Conservation (phyloP, 2,888 invertebrate species). For the Vesta saturnalis region DNA sequence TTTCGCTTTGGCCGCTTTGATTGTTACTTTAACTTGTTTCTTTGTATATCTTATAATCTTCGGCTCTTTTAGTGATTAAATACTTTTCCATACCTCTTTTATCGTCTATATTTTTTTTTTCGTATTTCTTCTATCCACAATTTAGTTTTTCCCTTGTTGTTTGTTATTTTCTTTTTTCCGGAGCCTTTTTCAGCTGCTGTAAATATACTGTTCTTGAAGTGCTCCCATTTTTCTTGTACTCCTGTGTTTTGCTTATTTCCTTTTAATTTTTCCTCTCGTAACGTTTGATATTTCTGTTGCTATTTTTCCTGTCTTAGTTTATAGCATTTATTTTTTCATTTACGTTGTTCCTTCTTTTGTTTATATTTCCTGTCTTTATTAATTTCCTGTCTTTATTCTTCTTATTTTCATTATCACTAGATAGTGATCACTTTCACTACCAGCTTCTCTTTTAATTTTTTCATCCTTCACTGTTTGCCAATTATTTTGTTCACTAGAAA, state of each 20-base stretch:
- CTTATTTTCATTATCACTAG: conserved; percentile 11
- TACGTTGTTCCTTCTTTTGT: conserved; percentile 15
- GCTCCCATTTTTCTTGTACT: conserved; percentile 14
- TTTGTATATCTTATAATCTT: too few species aligned
- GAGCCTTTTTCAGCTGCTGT: conserved; percentile 7
- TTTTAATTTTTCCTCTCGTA: conserved; percentile 15
- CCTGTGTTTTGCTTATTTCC: conserved; percentile 5
- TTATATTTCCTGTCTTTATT: not conserved
- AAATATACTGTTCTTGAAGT: conserved; percentile 8
- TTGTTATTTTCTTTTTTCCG: conserved; percentile 12
- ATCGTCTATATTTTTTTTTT: too few species aligned
- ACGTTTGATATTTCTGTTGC: conserved; percentile 14
- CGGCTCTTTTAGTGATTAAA: too few species aligned
- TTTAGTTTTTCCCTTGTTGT: conserved; percentile 13
- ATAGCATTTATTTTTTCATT: conserved; percentile 19
- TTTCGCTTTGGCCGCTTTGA: too few species aligned
- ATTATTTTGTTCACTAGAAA: conserved; percentile 8
- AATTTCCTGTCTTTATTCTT: not conserved
- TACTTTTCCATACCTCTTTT: too few species aligned
- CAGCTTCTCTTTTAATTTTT: conserved; percentile 15
- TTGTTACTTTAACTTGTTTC: too few species aligned
- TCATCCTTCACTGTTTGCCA: conserved; percentile 18
- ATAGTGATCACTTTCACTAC: conserved; percentile 17
- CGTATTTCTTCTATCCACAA: conserved; percentile 8
- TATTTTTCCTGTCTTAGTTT: conserved; percentile 13